Conservation (phyloP, 2,888 invertebrate genomes). For the Meganola albula region DNA sequence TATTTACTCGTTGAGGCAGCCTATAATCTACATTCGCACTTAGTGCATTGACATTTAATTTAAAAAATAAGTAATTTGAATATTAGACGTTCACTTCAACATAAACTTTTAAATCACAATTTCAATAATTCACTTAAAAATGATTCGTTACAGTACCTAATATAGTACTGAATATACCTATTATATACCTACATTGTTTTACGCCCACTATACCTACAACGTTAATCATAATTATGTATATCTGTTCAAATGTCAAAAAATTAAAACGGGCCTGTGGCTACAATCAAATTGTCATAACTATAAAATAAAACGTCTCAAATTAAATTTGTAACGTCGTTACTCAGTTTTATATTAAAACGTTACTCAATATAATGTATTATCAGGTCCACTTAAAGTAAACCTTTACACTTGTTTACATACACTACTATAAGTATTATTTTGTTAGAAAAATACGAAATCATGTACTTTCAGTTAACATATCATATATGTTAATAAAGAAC, state of each 20-base stretch:
- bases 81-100: slow-evolving; percentile 52
- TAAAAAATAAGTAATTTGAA: slow-evolving; percentile 40
- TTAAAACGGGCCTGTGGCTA: slow-evolving; percentile 26
- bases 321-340: slow-evolving; percentile 54
- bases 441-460: slow-evolving; percentile 77
- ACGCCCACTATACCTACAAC: background rate
- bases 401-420: slow-evolving; percentile 56
- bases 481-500: slow-evolving; percentile 76
- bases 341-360: slow-evolving; percentile 45
- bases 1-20: slow-evolving; percentile 59
- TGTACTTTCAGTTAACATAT: slow-evolving; percentile 76
- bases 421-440: slow-evolving; percentile 61
- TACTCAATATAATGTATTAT: slow-evolving; percentile 50
- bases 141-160: slow-evolving; percentile 25
- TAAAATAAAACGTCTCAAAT: slow-evolving; percentile 60
- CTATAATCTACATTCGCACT: slow-evolving; percentile 61
- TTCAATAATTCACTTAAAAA: slow-evolving; percentile 37
- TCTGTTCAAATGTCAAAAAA: slow-evolving; percentile 10
- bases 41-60: slow-evolving; percentile 61
- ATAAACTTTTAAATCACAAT: slow-evolving; percentile 57
- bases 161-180: too few species aligned
- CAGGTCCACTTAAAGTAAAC: slow-evolving; percentile 61
- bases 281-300: slow-evolving; percentile 30
- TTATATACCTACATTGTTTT: too few species aligned
- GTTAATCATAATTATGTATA: background rate